Conservation (phyloP, 2,113 vertebrate species). For the Pseudorectes ferrugineus region DNA sequence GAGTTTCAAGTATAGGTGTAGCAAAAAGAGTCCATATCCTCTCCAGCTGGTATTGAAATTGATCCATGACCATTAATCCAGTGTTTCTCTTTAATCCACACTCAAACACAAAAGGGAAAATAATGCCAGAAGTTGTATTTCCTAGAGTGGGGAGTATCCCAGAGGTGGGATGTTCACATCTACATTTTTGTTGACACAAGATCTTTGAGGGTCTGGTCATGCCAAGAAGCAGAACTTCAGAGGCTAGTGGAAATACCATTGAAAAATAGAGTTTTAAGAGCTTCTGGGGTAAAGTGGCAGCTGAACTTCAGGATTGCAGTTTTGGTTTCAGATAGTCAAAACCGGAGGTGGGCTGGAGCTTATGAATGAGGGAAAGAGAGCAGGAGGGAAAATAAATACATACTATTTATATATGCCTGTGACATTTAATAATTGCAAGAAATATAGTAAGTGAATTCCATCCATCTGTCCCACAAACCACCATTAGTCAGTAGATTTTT, state of each 20-base stretch:
- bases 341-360: neutral
- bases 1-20: neutral
- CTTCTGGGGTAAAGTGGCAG: neutral
- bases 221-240: neutral
- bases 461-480: constrained; percentile 28
- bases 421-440: constrained; percentile 33
- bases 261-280: neutral
- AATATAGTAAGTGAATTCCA: neutral
- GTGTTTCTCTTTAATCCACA: neutral
- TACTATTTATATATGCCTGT: constrained; percentile 18
- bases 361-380: constrained; percentile 16
- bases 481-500: neutral
- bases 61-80: neutral
- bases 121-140: neutral
- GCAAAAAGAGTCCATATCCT: neutral
- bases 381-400: neutral
- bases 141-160: neutral
- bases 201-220: neutral
- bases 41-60: neutral
- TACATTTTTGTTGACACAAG: neutral
- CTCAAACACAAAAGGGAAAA: neutral
- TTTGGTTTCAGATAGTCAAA: constrained; percentile 1
- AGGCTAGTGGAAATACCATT: neutral
- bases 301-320: neutral
- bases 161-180: neutral